Evolutionary conservation across 1,140 invertebrate genomes (phyloP).

Genomic region (Drosophila subpulchrella): DNA sequence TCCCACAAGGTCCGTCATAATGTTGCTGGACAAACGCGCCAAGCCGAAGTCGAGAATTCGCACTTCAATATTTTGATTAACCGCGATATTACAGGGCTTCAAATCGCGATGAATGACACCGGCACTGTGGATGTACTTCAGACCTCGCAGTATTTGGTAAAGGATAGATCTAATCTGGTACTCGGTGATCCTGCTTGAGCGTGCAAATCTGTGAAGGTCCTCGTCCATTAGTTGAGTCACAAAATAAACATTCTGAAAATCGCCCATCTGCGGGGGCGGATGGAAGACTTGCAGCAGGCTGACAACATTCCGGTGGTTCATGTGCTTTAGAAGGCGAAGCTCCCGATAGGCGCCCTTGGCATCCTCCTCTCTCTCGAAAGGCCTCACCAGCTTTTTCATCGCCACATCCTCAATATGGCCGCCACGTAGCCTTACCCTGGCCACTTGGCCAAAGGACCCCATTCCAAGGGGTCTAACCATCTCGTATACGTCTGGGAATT

Average conservation of each 20-base stretch:
- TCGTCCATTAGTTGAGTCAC: constrained; percentile 99
- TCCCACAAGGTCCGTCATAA: constrained; percentile 99
- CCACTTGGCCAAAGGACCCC: constrained; percentile 98
- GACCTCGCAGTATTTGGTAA: constrained; percentile 98
- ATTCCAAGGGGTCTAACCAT: constrained; percentile 95
- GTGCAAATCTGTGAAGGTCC: constrained; percentile 98
- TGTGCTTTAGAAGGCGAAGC: constrained; percentile 97
- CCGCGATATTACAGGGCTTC: constrained; percentile 99
- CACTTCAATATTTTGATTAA: constrained; percentile 99
- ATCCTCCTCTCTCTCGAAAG: constrained; percentile 98
- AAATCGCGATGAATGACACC: constrained; percentile 99
- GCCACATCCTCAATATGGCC: constrained; percentile 93
- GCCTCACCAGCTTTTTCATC: constrained; percentile 98
- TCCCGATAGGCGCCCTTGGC: constrained; percentile 99
- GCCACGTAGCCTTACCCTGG: constrained; percentile 91
- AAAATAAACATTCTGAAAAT: constrained; percentile 96
- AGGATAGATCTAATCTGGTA: constrained; percentile 99
- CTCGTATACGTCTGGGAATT: constrained; percentile 96
- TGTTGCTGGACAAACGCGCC: constrained; percentile 96
- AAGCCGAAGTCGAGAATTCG: constrained; percentile 99
- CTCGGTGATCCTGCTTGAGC: constrained; percentile 97
- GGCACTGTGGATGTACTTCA: constrained; percentile 99
- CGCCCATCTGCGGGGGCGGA: constrained; percentile 91
- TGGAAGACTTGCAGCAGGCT: constrained; percentile 97
- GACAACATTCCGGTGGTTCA: constrained; percentile 99